Evolutionary conservation across 2,888 invertebrate species (phyloP), one percentile per base, ranked within the genome.

Genomic region (Stenichneumon culpator): DNA sequence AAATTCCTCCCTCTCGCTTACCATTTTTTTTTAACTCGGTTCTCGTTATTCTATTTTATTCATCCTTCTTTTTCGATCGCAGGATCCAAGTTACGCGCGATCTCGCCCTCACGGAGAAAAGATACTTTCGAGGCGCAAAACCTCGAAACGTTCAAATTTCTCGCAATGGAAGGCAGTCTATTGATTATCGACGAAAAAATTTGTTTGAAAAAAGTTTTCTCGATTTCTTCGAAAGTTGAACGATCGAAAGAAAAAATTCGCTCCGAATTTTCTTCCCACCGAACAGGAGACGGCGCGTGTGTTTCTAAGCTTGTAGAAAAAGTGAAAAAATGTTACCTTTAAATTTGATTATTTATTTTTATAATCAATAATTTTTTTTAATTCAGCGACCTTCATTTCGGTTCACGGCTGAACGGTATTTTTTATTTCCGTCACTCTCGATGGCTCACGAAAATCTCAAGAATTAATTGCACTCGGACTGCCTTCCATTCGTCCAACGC

Each of bases 1-100:
- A 85, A 85, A 85, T 83, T 82, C 86, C 82, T 87, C 87, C 78
- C 83, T 85, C 84, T 70, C 73, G 75, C 73, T 78, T 60, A 69
- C 47, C 44, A 57, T 75, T 65, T 78, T 75, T 54, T 79, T 79
- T 73, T 54, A 73, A 39, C 60, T 28, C 50, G 69, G 11, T 72
- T 77, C 60, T 60, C 39, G 70, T 72, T 57, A 47, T 47, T 47
- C 16, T 68, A 54, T 81, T 75, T 75, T 36, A 28, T 44, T 75
- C 22, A 28, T 52, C 36, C 47, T 67, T 39, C 11, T 39, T 39
- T 39, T 39, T 39, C 39, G 39, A 39, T 39, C 39, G 39, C 39
- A 39, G 39, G 39, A 39, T 39, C 39, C 7, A 39, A 39, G 11
- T 39, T 39, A 11, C 11, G 39, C 39, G 11, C 44, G 16, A 47